Percentiles rank a stretch among this genome's conserved stretches.
These are phyloP conservation scores for Euthynnus affinis DNA, from an alignment of 2,797 vertebrate genomes.

Conservation along the genomic window DNA sequence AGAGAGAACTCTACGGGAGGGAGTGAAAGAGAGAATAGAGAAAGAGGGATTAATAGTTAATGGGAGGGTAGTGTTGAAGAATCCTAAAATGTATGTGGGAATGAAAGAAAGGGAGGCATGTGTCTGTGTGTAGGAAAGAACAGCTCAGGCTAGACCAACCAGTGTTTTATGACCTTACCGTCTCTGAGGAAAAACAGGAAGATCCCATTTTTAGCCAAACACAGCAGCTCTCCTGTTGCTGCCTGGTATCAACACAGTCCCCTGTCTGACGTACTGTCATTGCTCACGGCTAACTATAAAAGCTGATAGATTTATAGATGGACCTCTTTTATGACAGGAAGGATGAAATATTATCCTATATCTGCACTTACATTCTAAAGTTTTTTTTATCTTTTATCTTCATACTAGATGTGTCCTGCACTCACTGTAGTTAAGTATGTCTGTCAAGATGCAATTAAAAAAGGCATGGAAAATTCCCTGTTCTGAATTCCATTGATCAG, in stretches of 20 bases:
- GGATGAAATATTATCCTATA: conserved; percentile 22
- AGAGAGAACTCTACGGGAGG: conserved; percentile 25
- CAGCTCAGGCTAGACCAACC: conserved; percentile 44
- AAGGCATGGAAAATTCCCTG: not conserved
- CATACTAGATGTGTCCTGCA: not conserved
- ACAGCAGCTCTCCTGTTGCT: conserved; percentile 31
- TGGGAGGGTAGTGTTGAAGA: conserved; percentile 55
- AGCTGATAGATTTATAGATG: conserved; percentile 55
- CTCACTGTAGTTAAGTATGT: not conserved
- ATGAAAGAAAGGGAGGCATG: conserved; percentile 30
- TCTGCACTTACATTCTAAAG: not conserved
- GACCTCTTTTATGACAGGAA: conserved; percentile 24
- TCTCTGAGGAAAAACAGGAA: conserved; percentile 60
- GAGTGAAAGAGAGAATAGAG: conserved; percentile 49
- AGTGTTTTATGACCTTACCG: conserved; percentile 55
- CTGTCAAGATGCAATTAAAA: not conserved
- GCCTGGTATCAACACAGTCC: conserved; percentile 21
- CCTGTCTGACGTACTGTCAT: not conserved
- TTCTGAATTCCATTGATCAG: not conserved
- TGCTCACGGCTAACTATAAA: conserved; percentile 40
- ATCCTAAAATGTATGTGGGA: conserved; percentile 58
- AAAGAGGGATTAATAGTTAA: conserved; percentile 75
- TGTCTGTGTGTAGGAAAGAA: conserved; percentile 37
- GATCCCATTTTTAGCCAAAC: conserved; percentile 56
- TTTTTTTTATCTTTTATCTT: conserved; percentile 15